Conservation (phyloP, 35 echinoderm and acorn worm species). For the Hemicentrotus pulcherrimus region DNA sequence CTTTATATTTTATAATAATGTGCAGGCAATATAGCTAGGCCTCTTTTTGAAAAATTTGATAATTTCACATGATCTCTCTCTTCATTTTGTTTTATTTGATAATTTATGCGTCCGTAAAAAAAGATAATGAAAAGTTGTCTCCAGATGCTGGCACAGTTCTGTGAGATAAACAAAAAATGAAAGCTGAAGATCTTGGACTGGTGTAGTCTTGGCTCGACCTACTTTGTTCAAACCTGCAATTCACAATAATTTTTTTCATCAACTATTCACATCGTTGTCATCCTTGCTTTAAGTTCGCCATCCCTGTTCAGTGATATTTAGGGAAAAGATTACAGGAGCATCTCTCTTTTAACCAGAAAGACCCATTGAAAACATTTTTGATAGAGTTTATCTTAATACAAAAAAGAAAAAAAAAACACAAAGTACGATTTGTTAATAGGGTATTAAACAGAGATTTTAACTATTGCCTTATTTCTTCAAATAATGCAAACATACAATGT, state of each 20-base stretch:
- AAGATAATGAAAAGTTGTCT: background rate
- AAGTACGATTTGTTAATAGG: too few species aligned
- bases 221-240: background rate
- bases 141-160: background rate
- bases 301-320: background rate
- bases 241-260: background rate
- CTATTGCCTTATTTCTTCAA: background rate
- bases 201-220: background rate
- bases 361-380: background rate
- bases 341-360: background rate
- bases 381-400: background rate
- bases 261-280: background rate
- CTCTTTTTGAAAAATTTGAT: background rate
- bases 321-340: background rate
- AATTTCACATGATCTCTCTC: background rate
- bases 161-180: background rate
- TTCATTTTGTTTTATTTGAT: background rate
- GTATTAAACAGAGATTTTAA: background rate
- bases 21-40: background rate
- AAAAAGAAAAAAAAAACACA: too few species aligned
- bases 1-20: background rate
- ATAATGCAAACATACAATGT: background rate
- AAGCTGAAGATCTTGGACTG: background rate
- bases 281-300: background rate
- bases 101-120: background rate